phyloP scores from a whole-genome alignment of 2,797 vertebrate genomes.

The Syndactyla subalaris region DNA sequence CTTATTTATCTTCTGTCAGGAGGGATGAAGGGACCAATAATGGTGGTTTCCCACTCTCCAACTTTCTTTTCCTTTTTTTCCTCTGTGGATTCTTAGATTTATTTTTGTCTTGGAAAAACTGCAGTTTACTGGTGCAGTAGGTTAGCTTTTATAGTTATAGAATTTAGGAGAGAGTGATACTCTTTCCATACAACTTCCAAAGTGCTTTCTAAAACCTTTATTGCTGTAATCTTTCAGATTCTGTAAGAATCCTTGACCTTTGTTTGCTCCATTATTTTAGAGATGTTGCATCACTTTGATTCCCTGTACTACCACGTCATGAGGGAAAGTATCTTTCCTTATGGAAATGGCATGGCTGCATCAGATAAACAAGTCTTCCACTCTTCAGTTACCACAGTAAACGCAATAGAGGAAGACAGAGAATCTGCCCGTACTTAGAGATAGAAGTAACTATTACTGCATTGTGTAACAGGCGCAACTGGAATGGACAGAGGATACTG shows the following conservation, averaged over 20 bases:
- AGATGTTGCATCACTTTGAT: not conserved
- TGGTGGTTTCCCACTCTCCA: not conserved
- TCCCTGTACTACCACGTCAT: not conserved
- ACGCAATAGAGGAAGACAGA: not conserved
- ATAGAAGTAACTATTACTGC: not conserved
- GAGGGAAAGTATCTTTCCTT: not conserved
- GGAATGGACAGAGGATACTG: not conserved
- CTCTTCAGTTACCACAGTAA: not conserved
- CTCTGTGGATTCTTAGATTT: not conserved
- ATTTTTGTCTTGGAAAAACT: conserved; percentile 6
- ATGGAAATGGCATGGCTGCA: not conserved
- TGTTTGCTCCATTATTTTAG: not conserved
- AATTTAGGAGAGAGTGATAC: conserved; percentile 46
- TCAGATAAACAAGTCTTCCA: not conserved
- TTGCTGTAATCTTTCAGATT: conserved; percentile 52
- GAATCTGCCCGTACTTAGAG: not conserved
- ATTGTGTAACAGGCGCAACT: not conserved
- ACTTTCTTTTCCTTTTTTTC: not conserved
- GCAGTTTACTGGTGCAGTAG: conserved; percentile 9
- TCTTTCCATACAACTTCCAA: conserved; percentile 22
- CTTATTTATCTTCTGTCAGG: not conserved
- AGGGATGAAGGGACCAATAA: not conserved
- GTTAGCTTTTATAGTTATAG: conserved; percentile 45
- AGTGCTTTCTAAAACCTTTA: conserved; percentile 47
- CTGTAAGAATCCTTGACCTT: conserved; percentile 53